Evolutionary conservation across 2,113 vertebrate genomes (phyloP).

Genomic region (Elaphurus davidianus): DNA sequence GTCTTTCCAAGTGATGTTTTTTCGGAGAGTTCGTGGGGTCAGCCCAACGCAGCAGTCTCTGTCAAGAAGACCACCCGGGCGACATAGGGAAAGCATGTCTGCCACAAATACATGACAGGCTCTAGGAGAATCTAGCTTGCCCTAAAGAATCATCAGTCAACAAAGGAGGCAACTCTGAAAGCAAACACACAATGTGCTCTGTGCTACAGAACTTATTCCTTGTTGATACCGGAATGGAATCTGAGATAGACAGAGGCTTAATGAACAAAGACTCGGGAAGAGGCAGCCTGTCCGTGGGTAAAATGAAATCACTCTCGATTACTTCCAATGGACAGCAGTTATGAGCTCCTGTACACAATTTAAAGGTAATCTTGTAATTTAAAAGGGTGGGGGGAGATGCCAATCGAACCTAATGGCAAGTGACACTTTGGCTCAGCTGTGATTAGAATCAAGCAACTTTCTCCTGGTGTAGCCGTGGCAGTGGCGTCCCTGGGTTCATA

Average conservation of each 20-base stretch:
- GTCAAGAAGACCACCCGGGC: background rate
- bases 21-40: background rate
- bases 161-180: background rate
- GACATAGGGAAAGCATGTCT: background rate
- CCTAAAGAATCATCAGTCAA: background rate
- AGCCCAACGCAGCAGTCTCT: too few relatives aligned
- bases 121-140: background rate
- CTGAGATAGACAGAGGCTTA: slow-evolving; percentile 44
- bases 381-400: background rate
- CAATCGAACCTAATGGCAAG: slow-evolving; percentile 76
- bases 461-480: background rate
- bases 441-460: slow-evolving; percentile 74
- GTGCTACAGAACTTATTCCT: slow-evolving; percentile 31
- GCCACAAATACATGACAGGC: background rate
- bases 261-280: slow-evolving; percentile 54
- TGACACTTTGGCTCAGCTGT: slow-evolving; percentile 76
- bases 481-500: slow-evolving; percentile 72
- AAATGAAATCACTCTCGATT: slow-evolving; percentile 47
- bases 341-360: slow-evolving; percentile 52
- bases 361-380: slow-evolving; percentile 66
- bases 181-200: background rate
- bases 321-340: slow-evolving; percentile 52
- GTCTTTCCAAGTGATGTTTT: background rate
- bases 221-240: background rate
- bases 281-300: background rate